phyloP scores from a whole-genome alignment of 2,113 vertebrate species.

The Sylvia atricapilla region DNA sequence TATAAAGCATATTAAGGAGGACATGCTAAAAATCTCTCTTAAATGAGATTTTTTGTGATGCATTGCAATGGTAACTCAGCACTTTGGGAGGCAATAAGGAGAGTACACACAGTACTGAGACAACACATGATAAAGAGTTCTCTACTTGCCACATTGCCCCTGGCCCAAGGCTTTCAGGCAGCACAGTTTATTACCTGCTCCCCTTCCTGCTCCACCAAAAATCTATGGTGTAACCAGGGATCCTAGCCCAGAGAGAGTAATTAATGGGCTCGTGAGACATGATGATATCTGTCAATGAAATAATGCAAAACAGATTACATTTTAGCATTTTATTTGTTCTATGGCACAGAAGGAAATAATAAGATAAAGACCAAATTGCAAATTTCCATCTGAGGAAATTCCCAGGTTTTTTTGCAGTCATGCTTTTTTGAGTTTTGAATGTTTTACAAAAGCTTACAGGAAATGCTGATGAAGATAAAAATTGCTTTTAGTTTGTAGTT shows the following conservation, averaged over 20 bases:
- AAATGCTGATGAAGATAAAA: background rate
- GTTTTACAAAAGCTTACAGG: background rate
- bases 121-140: fast-evolving
- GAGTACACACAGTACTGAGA: background rate
- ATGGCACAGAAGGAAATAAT: background rate
- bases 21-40: background rate
- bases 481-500: background rate
- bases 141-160: background rate
- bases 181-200: background rate
- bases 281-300: background rate
- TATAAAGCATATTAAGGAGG: background rate
- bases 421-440: background rate
- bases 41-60: background rate
- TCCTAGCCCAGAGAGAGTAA: background rate
- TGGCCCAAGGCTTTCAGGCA: background rate
- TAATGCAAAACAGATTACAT: background rate
- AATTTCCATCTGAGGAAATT: background rate
- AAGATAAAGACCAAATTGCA: background rate
- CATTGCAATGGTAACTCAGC: background rate
- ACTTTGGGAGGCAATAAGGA: background rate
- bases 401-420: background rate
- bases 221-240: background rate
- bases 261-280: background rate
- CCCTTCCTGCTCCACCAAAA: background rate
- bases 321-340: background rate